Percentiles rank a stretch among this genome's conserved stretches.
phyloP scores from a whole-genome alignment of 1,140 invertebrate genomes.

The Drusus annulatus region DNA sequence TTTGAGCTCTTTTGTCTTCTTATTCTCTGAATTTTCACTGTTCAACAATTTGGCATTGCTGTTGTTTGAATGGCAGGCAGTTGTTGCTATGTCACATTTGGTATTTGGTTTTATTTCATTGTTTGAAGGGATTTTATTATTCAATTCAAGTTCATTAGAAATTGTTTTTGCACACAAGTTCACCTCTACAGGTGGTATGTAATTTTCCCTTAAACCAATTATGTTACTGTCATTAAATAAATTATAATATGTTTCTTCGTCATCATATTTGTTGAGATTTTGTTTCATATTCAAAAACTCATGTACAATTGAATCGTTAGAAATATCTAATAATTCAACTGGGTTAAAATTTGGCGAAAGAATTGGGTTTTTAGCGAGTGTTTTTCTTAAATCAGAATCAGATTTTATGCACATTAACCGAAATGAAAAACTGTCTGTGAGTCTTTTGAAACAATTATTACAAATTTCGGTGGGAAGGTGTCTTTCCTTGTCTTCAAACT shows the following conservation, averaged over 20 bases:
- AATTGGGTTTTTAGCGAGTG: neutral
- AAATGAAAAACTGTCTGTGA: constrained; percentile 34
- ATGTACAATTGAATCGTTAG: neutral
- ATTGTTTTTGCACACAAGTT: neutral
- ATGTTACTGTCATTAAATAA: neutral
- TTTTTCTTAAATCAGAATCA: constrained; percentile 21
- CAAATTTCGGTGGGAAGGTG: constrained; percentile 23
- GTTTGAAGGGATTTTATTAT: neutral
- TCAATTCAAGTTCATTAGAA: constrained; percentile 1
- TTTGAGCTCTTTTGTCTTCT: neutral
- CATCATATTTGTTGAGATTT: neutral
- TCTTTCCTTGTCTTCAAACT: neutral
- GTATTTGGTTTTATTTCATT: neutral
- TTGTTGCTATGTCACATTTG: neutral
- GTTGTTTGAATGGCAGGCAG: neutral
- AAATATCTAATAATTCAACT: neutral
- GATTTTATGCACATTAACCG: constrained; percentile 37
- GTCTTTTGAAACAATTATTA: constrained; percentile 20
- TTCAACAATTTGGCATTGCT: neutral
- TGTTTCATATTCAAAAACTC: constrained; percentile 11
- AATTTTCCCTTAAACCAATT: neutral
- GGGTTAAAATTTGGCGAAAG: constrained; percentile 12
- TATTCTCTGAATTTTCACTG: constrained; percentile 10
- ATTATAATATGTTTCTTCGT: neutral
- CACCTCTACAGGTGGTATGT: neutral